phyloP scores from a whole-genome alignment of 2,113 vertebrate species.

The Uria lomvia region DNA sequence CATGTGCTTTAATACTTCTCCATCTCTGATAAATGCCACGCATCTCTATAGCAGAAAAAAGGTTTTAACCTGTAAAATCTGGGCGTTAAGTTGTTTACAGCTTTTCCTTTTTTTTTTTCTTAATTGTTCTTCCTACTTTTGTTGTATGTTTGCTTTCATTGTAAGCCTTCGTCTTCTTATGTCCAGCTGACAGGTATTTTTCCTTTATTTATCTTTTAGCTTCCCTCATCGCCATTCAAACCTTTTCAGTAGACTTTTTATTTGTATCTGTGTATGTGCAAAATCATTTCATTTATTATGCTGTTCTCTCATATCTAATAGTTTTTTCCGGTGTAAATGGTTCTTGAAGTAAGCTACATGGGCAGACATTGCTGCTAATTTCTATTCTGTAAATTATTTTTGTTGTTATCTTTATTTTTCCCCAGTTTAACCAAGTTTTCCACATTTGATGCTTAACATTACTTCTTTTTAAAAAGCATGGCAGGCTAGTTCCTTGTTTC shows the following conservation, averaged over 20 bases:
- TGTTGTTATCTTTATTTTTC: not conserved
- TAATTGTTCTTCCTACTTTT: not conserved
- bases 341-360: not conserved
- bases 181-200: not conserved
- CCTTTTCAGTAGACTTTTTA: not conserved
- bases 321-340: not conserved
- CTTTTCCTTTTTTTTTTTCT: not conserved
- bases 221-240: not conserved
- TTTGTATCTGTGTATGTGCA: not conserved
- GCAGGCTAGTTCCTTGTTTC: not conserved
- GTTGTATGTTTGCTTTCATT: not conserved
- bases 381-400: not conserved
- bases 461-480: not conserved
- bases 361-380: not conserved
- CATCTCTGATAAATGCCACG: not conserved
- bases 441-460: not conserved
- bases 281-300: not conserved
- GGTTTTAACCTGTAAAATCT: not conserved
- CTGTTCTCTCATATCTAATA: not conserved
- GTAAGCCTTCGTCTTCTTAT: not conserved
- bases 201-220: not conserved
- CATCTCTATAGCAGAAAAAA: not conserved
- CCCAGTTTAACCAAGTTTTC: not conserved
- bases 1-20: not conserved
- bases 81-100: not conserved